Evolutionary conservation across 2,797 vertebrate species (phyloP).

Genomic region (Onychomys torridus): DNA sequence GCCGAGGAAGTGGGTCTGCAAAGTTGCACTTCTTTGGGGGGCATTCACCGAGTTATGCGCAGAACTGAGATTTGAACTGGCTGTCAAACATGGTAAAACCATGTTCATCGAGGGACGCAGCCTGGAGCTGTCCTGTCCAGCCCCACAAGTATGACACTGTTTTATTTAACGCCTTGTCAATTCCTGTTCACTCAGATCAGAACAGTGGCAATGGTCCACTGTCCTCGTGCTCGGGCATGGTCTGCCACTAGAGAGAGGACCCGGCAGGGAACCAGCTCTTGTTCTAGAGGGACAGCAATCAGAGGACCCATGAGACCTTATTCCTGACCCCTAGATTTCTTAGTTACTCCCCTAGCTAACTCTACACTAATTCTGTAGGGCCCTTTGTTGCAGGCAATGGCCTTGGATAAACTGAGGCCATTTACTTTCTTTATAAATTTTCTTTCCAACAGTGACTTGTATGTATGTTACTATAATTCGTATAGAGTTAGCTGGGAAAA

Average conservation of each 20-base stretch:
- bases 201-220: neutral
- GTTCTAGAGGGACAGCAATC: neutral
- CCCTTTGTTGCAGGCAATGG: neutral
- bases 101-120: neutral
- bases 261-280: neutral
- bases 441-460: neutral
- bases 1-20: neutral
- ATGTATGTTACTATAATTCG: neutral
- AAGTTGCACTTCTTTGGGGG: neutral
- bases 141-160: neutral
- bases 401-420: neutral
- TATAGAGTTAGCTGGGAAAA: neutral
- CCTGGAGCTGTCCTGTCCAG: neutral
- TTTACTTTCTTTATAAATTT: neutral
- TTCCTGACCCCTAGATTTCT: neutral
- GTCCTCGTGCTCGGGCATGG: neutral
- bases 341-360: neutral
- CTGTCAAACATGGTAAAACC: neutral
- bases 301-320: neutral
- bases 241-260: neutral
- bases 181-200: neutral
- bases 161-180: neutral
- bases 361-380: neutral
- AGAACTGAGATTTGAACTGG: neutral
- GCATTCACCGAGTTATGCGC: neutral